Percentiles rank a stretch among this genome's conserved stretches.
These are phyloP conservation scores for Myoxocephalus aenaeus DNA, from an alignment of 2,797 vertebrate genomes.

Conservation along the genomic window DNA sequence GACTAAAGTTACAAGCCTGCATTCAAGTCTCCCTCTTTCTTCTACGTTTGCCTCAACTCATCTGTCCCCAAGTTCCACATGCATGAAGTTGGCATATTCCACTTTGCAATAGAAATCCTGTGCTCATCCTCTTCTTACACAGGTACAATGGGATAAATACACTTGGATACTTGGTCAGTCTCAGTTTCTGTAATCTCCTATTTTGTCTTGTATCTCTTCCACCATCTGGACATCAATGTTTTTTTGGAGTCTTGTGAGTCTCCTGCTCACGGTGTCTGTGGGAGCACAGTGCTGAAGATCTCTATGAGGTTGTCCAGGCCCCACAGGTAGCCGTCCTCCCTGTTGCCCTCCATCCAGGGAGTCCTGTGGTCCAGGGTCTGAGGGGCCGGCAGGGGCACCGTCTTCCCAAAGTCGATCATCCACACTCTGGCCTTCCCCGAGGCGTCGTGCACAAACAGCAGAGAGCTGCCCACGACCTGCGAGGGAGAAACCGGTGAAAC, in stretches of 20 bases:
- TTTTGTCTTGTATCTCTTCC: constrained; percentile 6
- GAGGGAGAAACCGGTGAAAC: constrained; percentile 22
- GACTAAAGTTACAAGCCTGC: constrained; percentile 21
- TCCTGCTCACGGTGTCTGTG: constrained; percentile 56
- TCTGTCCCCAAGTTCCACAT: constrained; percentile 12
- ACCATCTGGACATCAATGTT: constrained; percentile 13
- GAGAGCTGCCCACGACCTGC: constrained; percentile 93
- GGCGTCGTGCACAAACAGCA: constrained; percentile 92
- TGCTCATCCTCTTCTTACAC: constrained; percentile 8
- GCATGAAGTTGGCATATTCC: constrained; percentile 29
- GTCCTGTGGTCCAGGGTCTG: constrained; percentile 87
- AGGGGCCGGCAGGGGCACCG: constrained; percentile 80
- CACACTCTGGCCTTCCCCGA: constrained; percentile 88
- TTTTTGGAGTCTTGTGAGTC: constrained; percentile 11
- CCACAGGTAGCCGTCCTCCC: constrained; percentile 92
- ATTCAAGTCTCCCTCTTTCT: constrained; percentile 16
- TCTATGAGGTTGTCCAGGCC: constrained; percentile 90
- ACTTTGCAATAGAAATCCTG: constrained; percentile 28
- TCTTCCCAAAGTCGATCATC: constrained; percentile 98
- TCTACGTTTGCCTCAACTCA: background rate
- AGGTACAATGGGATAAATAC: constrained; percentile 36
- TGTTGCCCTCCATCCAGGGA: constrained; percentile 90
- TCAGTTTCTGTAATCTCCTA: constrained; percentile 8
- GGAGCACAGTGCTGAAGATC: constrained; percentile 81
- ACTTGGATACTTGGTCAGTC: constrained; percentile 25